These are phyloP conservation scores for Capitulum mitella DNA, from an alignment of 2,888 invertebrate genomes.

Conservation along the genomic window DNA sequence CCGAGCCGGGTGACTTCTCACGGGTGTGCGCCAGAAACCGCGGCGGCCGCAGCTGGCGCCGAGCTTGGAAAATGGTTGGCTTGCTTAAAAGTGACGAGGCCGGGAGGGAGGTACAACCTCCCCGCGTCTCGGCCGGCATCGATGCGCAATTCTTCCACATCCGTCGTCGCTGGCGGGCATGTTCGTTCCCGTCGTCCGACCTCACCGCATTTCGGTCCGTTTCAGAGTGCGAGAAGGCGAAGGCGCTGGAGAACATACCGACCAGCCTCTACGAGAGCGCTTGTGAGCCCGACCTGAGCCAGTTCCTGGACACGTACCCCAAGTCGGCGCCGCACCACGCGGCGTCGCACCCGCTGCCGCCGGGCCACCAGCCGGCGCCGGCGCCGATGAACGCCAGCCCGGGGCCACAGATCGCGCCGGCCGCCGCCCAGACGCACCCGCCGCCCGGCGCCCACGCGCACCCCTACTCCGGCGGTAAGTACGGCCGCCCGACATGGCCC, in stretches of 20 bases:
- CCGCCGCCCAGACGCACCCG: not conserved
- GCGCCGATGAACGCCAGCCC: not conserved
- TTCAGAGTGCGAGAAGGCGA: conserved; percentile 70
- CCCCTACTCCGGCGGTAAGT: conserved; percentile 35
- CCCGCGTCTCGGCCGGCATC: no score
- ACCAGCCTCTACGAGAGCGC: conserved; percentile 71
- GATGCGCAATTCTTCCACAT: no score
- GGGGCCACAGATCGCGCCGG: not conserved
- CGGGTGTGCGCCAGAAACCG: no score
- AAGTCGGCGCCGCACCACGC: conserved; percentile 39
- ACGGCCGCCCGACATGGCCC: no score
- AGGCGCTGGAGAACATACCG: conserved; percentile 63
- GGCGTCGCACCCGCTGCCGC: not conserved
- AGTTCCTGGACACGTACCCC: conserved; percentile 57
- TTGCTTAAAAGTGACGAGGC: no score
- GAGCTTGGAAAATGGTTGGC: no score
- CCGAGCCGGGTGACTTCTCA: no score
- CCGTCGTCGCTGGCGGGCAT: no score
- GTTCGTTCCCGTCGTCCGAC: no score
- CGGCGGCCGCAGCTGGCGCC: no score
- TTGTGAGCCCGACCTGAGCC: conserved; percentile 62
- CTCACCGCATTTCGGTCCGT: conserved; percentile 32
- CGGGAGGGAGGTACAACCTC: no score
- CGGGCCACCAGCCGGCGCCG: not conserved
- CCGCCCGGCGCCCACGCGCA: not conserved